phyloP scores from a whole-genome alignment of 2,797 vertebrate species.

The Mallotus villosus region DNA sequence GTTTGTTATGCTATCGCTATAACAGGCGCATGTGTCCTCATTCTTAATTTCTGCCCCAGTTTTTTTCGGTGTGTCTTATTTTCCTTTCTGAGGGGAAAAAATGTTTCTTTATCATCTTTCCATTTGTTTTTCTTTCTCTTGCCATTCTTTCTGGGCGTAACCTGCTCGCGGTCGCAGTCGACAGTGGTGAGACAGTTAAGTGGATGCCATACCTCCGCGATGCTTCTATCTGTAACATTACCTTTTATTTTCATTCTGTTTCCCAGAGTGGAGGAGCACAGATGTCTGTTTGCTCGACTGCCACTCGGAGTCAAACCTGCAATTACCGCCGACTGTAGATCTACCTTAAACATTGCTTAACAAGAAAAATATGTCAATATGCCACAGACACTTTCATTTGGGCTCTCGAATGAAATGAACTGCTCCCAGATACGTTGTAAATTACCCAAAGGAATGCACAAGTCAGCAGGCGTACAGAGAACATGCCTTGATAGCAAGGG shows the following conservation, averaged over 20 bases:
- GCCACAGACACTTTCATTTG: slow-evolving; percentile 84
- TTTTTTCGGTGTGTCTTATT: slow-evolving; percentile 34
- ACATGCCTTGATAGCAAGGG: slow-evolving; percentile 60
- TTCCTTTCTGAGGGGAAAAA: slow-evolving; percentile 39
- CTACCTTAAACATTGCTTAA: slow-evolving; percentile 87
- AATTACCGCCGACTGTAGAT: slow-evolving; percentile 82
- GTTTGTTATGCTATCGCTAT: slow-evolving; percentile 77
- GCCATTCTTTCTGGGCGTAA: slow-evolving; percentile 36
- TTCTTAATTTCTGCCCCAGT: slow-evolving; percentile 76
- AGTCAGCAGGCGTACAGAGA: slow-evolving; percentile 69
- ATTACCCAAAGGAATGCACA: slow-evolving; percentile 83
- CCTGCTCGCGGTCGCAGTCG: slow-evolving; percentile 12
- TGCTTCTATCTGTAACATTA: slow-evolving; percentile 58
- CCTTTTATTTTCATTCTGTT: slow-evolving; percentile 61
- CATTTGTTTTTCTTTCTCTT: slow-evolving; percentile 42
- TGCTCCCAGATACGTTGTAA: slow-evolving; percentile 79
- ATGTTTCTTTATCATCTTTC: slow-evolving; percentile 61
- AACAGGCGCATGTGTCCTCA: slow-evolving; percentile 72
- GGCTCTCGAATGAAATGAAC: slow-evolving; percentile 78
- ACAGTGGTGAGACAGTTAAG: slow-evolving; percentile 49
- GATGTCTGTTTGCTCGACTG: slow-evolving; percentile 75
- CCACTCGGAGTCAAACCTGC: slow-evolving; percentile 74
- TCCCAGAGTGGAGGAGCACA: slow-evolving; percentile 64
- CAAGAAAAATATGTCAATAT: slow-evolving; percentile 85
- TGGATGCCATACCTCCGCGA: slow-evolving; percentile 47